Percentiles rank a stretch among this genome's conserved stretches.
Conservation (phyloP, 2,888 invertebrate species). For the Prosopocoilus inquinatus region DNA sequence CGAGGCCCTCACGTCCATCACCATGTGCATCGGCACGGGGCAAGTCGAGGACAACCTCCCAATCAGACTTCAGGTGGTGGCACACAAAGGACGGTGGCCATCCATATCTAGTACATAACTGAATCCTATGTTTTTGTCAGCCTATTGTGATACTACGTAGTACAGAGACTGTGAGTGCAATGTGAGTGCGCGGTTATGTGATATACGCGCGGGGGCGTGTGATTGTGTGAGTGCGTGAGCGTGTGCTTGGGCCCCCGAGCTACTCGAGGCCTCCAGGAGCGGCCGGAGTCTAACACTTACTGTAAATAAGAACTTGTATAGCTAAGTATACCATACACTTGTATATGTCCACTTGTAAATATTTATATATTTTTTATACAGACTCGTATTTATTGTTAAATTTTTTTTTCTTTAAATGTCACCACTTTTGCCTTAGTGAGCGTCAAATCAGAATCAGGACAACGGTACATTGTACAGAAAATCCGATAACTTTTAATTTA, state of each 20-base stretch:
- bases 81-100: constrained; percentile 57
- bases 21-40: constrained; percentile 50
- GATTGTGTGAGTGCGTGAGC: constrained; percentile 12
- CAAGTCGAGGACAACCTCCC: constrained; percentile 42
- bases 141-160: constrained; percentile 48
- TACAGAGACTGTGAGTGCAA: constrained; percentile 44
- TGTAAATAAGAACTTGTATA: constrained; percentile 46
- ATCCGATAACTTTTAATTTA: neutral
- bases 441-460: neutral
- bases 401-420: neutral
- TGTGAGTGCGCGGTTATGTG: constrained; percentile 27
- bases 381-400: constrained; percentile 40
- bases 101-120: constrained; percentile 58
- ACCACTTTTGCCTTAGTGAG: neutral
- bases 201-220: constrained; percentile 16
- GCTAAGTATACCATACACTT: constrained; percentile 39
- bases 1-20: constrained; percentile 55
- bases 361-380: constrained; percentile 36
- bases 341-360: constrained; percentile 38
- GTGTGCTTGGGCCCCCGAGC: constrained; percentile 27
- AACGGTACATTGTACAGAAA: neutral
- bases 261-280: constrained; percentile 31
- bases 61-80: constrained; percentile 36
- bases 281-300: constrained; percentile 40
- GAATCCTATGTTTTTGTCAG: constrained; percentile 33